These are phyloP conservation scores for Stenchaetothrips biformis DNA, from an alignment of 2,888 invertebrate species.

Conservation along the genomic window DNA sequence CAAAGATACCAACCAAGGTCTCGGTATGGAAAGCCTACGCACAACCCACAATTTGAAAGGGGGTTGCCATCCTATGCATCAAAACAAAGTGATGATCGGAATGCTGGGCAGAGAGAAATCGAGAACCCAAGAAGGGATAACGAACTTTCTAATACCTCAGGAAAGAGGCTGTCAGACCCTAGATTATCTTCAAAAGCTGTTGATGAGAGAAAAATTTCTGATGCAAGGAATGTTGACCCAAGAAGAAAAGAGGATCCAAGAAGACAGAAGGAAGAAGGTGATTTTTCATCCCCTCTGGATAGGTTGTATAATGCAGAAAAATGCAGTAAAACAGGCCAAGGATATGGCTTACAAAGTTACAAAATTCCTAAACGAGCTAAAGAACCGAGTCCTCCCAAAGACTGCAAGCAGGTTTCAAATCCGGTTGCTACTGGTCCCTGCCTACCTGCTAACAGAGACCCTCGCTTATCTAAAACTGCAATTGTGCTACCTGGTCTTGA, in stretches of 20 bases:
- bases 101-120: not conserved
- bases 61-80: not conserved
- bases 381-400: not conserved
- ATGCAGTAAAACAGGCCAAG: not conserved
- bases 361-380: not conserved
- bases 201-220: not conserved
- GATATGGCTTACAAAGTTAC: constrained; percentile 1
- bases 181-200: not conserved
- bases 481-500: not conserved
- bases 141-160: not conserved
- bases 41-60: not conserved
- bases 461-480: not conserved
- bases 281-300: not conserved
- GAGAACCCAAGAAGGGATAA: not conserved
- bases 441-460: not conserved
- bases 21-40: not conserved
- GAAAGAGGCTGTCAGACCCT: not conserved
- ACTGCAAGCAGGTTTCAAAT: not conserved
- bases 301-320: not conserved
- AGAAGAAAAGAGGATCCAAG: not conserved
- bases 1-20: not conserved
- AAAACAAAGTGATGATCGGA: not conserved
- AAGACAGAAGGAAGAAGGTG: not conserved
- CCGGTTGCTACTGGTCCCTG: not conserved
- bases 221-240: not conserved